Evolutionary conservation across 2,888 invertebrate genomes (phyloP).

Genomic region (Mesopsocus fuscifrons): DNA sequence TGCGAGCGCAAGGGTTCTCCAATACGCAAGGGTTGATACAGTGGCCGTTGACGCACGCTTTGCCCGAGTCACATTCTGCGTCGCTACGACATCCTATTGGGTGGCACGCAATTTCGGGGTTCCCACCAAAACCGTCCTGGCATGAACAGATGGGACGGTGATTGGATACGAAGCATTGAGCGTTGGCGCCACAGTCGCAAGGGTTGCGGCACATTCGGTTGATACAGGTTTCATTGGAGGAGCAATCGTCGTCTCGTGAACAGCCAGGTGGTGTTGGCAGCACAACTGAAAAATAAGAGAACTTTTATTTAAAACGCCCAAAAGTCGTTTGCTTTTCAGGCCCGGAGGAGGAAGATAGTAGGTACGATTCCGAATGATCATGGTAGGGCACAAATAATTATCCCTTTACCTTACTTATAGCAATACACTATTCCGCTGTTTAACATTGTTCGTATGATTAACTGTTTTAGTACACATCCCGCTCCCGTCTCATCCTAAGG

Average conservation of each 20-base stretch:
- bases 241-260: conserved; percentile 58
- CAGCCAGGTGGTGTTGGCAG: conserved; percentile 47
- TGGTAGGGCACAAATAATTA: no score
- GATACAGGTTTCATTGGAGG: conserved; percentile 59
- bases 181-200: conserved; percentile 71
- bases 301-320: no score
- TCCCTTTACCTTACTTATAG: no score
- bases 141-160: conserved; percentile 80
- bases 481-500: no score
- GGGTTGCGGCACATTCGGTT: conserved; percentile 73
- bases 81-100: conserved; percentile 66
- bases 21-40: conserved; percentile 74
- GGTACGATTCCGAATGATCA: no score
- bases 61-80: conserved; percentile 63
- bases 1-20: conserved; percentile 58
- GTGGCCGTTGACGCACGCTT: conserved; percentile 67
- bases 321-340: no score
- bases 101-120: conserved; percentile 64
- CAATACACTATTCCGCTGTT: no score
- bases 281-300: conserved; percentile 27
- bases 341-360: no score
- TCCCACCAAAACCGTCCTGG: conserved; percentile 63
- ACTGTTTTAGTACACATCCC: no score
- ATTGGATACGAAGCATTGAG: conserved; percentile 60
- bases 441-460: no score